Conservation (phyloP, 2,113 vertebrate species). For the Cryptotis parvus region DNA sequence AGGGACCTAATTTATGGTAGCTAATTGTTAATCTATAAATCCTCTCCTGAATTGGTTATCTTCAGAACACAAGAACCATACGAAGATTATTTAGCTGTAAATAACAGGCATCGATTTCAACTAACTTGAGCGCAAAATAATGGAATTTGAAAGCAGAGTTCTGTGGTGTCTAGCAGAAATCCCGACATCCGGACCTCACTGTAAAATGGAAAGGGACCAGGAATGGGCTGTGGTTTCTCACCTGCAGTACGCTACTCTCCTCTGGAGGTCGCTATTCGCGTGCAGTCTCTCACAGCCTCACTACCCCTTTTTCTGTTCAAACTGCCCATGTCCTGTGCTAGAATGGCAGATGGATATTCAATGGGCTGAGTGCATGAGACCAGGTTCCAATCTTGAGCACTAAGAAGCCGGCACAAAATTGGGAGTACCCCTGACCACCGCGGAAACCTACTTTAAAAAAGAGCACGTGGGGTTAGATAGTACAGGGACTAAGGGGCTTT, state of each 20-base stretch:
- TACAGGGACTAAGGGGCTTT: no score
- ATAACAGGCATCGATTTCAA: not conserved
- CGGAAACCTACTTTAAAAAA: no score
- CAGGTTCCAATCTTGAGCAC: no score
- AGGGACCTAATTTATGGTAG: not conserved
- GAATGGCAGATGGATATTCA: not conserved
- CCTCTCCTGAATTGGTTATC: not conserved
- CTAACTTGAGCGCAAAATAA: not conserved
- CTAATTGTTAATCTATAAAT: not conserved
- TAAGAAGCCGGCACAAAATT: no score
- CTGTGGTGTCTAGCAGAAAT: not conserved
- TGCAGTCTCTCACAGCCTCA: not conserved
- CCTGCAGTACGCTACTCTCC: not conserved
- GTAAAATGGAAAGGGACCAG: not conserved
- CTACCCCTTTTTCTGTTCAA: not conserved
- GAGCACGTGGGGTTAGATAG: no score
- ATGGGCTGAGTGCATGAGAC: not conserved
- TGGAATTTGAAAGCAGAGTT: not conserved
- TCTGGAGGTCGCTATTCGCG: not conserved
- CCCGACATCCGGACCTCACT: not conserved
- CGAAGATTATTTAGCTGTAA: conserved; percentile 8
- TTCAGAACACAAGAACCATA: not conserved
- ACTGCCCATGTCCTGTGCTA: not conserved
- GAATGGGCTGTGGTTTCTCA: not conserved
- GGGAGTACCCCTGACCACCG: no score